A percentile compares a stretch with the other conserved stretches of the same genome.
Evolutionary conservation across 2,888 invertebrate species (phyloP).

Genomic region (Theristus sp.): DNA sequence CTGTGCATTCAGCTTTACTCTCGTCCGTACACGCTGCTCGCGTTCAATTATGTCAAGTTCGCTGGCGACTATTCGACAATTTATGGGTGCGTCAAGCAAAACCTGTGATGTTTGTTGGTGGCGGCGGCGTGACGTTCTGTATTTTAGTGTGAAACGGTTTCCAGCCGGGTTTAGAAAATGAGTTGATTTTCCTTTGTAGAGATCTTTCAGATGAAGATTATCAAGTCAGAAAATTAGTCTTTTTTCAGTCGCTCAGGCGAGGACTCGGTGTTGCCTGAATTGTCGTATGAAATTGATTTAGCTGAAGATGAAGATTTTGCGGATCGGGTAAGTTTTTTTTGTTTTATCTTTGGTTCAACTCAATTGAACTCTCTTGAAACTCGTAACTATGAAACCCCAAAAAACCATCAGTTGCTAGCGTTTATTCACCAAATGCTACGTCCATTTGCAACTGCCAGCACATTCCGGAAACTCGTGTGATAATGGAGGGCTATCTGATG

Average conservation of each 20-base stretch:
- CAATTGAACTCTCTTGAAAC: not conserved
- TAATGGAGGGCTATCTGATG: not conserved
- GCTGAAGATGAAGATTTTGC: constrained; percentile 51
- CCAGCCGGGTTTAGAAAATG: too few species aligned
- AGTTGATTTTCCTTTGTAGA: too few species aligned
- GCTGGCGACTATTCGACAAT: constrained; percentile 47
- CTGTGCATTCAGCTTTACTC: not conserved
- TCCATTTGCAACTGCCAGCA: too few species aligned
- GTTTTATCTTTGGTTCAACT: too few species aligned
- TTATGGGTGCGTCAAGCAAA: not conserved
- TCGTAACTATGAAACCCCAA: too few species aligned
- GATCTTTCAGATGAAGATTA: too few species aligned
- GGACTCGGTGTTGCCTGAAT: constrained; percentile 52
- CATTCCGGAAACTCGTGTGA: not conserved
- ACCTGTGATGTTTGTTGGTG: too few species aligned
- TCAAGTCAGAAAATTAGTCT: not conserved
- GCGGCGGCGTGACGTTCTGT: too few species aligned
- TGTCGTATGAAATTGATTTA: constrained; percentile 71
- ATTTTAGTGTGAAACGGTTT: too few species aligned
- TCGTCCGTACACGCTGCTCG: constrained; percentile 58
- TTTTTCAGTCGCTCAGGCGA: constrained; percentile 14
- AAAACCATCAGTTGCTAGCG: not conserved
- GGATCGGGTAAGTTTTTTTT: constrained; percentile 42
- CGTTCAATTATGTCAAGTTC: constrained; percentile 73
- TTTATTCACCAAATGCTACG: too few species aligned